Evolutionary conservation across 1,140 invertebrate genomes (phyloP).

Genomic region (Paralvinella palmiformis): DNA sequence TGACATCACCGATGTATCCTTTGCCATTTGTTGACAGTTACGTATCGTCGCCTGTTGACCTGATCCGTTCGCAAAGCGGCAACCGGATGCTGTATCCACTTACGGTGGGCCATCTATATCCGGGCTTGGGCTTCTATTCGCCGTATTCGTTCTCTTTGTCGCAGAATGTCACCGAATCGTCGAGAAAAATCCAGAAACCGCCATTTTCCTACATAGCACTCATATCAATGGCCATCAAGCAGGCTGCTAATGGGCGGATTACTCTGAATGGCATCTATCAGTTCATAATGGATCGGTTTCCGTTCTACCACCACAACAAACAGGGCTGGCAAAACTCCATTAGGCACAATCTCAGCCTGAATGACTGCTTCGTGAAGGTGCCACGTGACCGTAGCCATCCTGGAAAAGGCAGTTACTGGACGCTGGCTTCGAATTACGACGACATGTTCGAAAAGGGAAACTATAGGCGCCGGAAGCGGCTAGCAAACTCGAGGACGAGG

Average conservation of each 20-base stretch:
- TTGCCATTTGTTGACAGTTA: no score
- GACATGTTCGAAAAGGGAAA: conserved; percentile 98
- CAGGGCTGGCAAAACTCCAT: conserved; percentile 99
- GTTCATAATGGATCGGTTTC: conserved; percentile 96
- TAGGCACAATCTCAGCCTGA: conserved; percentile 90
- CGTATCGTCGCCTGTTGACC: no score
- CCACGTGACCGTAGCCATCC: conserved; percentile 55
- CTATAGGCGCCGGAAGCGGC: conserved; percentile 66
- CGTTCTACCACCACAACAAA: conserved; percentile 89
- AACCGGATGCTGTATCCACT: no score
- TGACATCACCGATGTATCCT: no score
- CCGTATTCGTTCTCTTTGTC: no score
- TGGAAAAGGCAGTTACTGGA: conserved; percentile 61
- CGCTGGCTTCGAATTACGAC: conserved; percentile 70
- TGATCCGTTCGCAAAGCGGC: no score
- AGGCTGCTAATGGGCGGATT: conserved; percentile 84
- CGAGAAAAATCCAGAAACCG: no score
- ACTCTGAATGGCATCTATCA: conserved; percentile 98
- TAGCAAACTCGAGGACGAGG: conserved; percentile 15
- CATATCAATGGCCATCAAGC: conserved; percentile 88
- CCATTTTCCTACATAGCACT: conserved; percentile 67
- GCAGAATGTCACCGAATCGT: no score
- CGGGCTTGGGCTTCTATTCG: no score
- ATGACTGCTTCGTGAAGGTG: conserved; percentile 98
- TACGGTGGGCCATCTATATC: no score